Percentiles rank a stretch among this genome's conserved stretches.
Conservation (phyloP, 2,888 invertebrate genomes). For the Hemistola chrysoprasaria region DNA sequence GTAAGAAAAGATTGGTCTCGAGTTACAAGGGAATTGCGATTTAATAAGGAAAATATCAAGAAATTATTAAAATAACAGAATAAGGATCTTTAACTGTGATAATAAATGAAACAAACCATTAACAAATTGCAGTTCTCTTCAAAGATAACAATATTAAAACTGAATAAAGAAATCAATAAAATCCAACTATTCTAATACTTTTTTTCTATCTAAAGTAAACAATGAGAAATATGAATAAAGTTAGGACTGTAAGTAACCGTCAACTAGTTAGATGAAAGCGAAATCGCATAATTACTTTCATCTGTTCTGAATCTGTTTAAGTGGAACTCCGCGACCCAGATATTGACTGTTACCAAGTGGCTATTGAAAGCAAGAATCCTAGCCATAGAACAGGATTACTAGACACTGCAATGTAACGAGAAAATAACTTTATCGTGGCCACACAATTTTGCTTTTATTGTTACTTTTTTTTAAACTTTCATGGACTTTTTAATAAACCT, state of each 20-base stretch:
- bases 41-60: slow-evolving; percentile 6
- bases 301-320: slow-evolving; percentile 49
- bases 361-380: slow-evolving; percentile 22
- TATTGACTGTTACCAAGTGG: slow-evolving; percentile 33
- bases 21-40: slow-evolving; percentile 13
- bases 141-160: too few species aligned
- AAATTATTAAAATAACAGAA: not conserved
- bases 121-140: too few species aligned
- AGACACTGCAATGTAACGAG: slow-evolving; percentile 12
- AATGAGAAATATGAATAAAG: slow-evolving; percentile 25
- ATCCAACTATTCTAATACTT: too few species aligned
- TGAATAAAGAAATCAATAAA: too few species aligned
- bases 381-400: slow-evolving; percentile 16
- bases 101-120: too few species aligned
- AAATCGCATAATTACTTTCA: slow-evolving; percentile 71
- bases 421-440: not conserved
- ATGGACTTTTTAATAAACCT: too few species aligned
- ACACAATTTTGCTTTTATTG: too few species aligned
- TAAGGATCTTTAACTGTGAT: too few species aligned
- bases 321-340: slow-evolving; percentile 47
- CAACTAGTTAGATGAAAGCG: slow-evolving; percentile 65
- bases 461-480: too few species aligned
- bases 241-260: slow-evolving; percentile 26
- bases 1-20: slow-evolving; percentile 44
- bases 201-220: too few species aligned